Base-by-base conservation (phyloP, 2,113 vertebrate species). In the Donacobius atricapilla region DNA sequence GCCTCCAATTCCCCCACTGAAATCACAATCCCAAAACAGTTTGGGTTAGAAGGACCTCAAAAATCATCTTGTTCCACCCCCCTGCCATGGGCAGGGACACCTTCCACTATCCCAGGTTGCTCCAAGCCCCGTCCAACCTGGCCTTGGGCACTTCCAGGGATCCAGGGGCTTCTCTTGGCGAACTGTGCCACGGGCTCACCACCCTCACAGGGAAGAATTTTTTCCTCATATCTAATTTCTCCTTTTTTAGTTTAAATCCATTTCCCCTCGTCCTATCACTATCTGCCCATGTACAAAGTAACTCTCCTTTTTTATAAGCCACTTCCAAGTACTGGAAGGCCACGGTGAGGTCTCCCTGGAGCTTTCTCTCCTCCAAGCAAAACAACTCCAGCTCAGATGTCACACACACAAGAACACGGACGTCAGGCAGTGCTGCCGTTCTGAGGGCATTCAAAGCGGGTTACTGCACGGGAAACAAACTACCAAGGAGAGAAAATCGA, bases 1-100 rank as follows among this genome's bases (percentile, higher is more conserved):
- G 28, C 10, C 44, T 61, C 35, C 1, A 0, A 56, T 17, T 14
- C 27, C 5, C 22, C 4, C 0, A 0, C 63, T 42, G n/a, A 82
- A 87, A 93, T 10, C 40, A 69, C 23, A 54, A 33, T 50, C 2
- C 8, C 18, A 13, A 7, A 48, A 35, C 0, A 7, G 27, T 42
- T 3, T 63, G 54, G 31, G 31, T 24, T 44, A 13, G 35, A 48
- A 77, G 6, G 6, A 75, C 6, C 16, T 69, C 40, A 54, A 68
- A 76, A 31, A 45, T 15, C 47, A 47, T 15, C n/a, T 30, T 2
- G 3, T 76, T 18, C 70, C 30, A 47, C 2, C 3, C 27, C 17
- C 6, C 17, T 7, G 48, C 21, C 53, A 47, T 7, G 9, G 15
- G 11, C 33, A 60, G 45, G 27, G n/a, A 40, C 69, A 53, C 4